Evolutionary conservation across 2,888 invertebrate species (phyloP).

Genomic region (Melolontha melolontha): DNA sequence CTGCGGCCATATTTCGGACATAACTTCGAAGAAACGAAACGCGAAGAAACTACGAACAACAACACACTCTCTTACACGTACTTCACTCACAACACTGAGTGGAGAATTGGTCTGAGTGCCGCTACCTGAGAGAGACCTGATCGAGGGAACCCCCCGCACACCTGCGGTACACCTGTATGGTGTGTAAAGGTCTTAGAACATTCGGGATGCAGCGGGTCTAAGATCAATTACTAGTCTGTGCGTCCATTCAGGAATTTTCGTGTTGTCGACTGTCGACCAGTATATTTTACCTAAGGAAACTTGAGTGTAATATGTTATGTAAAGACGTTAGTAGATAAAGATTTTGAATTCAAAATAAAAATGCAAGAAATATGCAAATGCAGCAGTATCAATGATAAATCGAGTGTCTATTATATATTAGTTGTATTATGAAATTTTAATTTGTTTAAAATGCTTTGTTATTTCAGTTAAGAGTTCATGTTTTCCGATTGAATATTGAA

Average conservation of each 20-base stretch:
- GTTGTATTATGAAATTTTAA: no score
- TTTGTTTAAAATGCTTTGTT: no score
- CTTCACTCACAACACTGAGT: conserved; percentile 43
- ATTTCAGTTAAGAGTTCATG: no score
- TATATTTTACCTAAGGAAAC: neutral
- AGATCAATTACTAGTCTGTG: conserved; percentile 39
- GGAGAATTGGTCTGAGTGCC: conserved; percentile 40
- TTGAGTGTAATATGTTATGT: neutral
- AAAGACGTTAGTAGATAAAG: neutral
- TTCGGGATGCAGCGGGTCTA: conserved; percentile 51
- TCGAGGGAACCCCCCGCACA: conserved; percentile 61
- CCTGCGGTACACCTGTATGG: conserved; percentile 58
- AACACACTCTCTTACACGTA: conserved; percentile 48
- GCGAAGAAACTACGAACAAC: conserved; percentile 41
- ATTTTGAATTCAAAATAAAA: neutral
- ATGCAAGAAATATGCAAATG: neutral
- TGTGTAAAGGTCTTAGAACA: conserved; percentile 47
- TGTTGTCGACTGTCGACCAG: conserved; percentile 19
- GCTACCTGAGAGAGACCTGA: conserved; percentile 54
- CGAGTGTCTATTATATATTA: no score
- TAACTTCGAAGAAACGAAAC: conserved; percentile 49
- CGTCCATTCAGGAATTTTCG: conserved; percentile 40
- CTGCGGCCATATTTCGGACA: conserved; percentile 61
- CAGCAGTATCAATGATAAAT: no score
- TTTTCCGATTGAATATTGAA: no score